Evolutionary conservation across 92 coral and sea anemone genomes (phyloP).

Genomic region (Anthopleura xanthogrammica): DNA sequence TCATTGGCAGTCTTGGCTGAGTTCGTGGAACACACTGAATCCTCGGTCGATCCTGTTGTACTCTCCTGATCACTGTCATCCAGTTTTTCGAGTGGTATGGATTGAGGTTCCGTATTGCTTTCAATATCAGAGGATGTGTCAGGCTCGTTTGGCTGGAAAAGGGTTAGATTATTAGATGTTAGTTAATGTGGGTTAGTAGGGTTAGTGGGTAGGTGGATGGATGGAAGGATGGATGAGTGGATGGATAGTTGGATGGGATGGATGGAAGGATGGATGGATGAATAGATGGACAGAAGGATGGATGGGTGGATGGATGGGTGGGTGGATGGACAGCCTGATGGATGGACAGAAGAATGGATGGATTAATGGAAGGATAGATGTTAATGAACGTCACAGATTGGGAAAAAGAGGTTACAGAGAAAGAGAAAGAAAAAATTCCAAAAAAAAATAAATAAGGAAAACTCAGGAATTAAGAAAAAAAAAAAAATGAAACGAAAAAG

Average conservation of each 20-base stretch:
- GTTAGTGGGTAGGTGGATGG: not conserved
- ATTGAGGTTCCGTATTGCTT: not conserved
- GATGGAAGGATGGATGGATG: too few relatives aligned
- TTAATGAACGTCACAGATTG: not conserved
- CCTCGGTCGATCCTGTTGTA: not conserved
- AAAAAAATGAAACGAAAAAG: not conserved
- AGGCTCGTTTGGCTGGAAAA: not conserved
- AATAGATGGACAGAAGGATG: too few relatives aligned
- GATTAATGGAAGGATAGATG: not conserved
- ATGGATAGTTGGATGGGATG: not conserved
- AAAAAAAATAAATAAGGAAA: not conserved
- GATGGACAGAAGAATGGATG: not conserved
- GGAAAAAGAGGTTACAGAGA: not conserved
- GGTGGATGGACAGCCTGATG: too few relatives aligned
- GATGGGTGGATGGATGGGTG: too few relatives aligned
- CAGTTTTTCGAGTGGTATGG: not conserved
- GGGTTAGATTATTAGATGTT: not conserved
- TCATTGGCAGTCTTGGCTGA: not conserved
- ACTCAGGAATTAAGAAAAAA: not conserved
- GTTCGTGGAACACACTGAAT: not conserved
- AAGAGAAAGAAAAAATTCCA: not conserved
- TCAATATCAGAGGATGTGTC: not conserved
- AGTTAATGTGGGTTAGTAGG: slow-evolving; percentile 1
- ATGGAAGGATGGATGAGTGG: not conserved
- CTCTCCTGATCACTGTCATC: not conserved